These are phyloP conservation scores for Theristicus caerulescens DNA, from an alignment of 2,113 vertebrate species.

Conservation along the genomic window DNA sequence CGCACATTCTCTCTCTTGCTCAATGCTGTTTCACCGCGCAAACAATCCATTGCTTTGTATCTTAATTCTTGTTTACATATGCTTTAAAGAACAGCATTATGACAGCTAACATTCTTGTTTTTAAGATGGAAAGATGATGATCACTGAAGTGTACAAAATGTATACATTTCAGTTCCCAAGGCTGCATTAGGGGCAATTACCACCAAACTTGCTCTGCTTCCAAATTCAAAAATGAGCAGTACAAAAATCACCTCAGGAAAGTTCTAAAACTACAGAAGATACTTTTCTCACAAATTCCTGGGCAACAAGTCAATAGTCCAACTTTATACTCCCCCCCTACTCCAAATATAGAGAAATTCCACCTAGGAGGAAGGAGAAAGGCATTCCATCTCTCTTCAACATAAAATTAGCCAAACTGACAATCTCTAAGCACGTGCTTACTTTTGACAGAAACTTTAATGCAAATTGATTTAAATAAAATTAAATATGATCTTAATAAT, in stretches of 20 bases:
- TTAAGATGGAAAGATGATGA: neutral
- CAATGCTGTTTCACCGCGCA: neutral
- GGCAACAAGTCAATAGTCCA: neutral
- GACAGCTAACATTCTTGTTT: neutral
- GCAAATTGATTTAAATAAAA: neutral
- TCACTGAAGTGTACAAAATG: neutral
- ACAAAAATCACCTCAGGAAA: neutral
- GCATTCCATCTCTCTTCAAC: neutral
- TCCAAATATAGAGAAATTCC: neutral
- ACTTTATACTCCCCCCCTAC: neutral
- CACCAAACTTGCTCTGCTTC: neutral
- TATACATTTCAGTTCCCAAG: neutral
- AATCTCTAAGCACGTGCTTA: neutral
- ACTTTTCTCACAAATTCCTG: neutral
- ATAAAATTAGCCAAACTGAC: neutral
- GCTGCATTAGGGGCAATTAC: neutral
- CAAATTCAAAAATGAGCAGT: neutral
- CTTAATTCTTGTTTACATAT: neutral
- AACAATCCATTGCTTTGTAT: neutral
- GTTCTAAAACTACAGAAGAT: neutral
- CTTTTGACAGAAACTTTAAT: neutral
- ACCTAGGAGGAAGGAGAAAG: neutral
- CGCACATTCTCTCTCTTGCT: neutral
- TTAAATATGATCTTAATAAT: neutral
- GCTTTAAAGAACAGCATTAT: neutral